Evolutionary conservation across 2,888 invertebrate genomes (phyloP), one percentile per base, ranked within the genome.

Genomic region (Cephus nigrinus): DNA sequence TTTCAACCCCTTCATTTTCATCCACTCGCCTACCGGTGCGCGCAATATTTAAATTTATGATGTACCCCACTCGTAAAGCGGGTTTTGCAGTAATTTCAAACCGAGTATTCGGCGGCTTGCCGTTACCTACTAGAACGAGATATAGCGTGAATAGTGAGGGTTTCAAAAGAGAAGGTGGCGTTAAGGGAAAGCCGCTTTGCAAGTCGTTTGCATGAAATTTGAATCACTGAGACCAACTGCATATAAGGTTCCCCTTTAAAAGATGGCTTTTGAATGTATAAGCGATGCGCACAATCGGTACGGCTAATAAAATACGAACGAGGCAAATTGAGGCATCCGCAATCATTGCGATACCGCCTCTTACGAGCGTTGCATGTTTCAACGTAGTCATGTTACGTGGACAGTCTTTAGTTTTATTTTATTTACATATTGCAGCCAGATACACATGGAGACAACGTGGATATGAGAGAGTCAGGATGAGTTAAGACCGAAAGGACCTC

Each of bases 141-240:
- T 55, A 55, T 55, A 55, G 55, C 55, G 55, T 55, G 55, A 55
- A 55, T 55, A 55, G 55, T 55, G 55, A 23, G 55, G 55, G 55
- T 55, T 55, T 55, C 55, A 55, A 55, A 55, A 55, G 55, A 55
- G 55, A 55, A 55, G 55, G 55, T 55, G 55, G 55, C 23, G 55
- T 23, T 55, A 55, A 23, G 55, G 55, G 55, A 55, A 55, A 55
- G 55, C 69, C 76, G 76, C 80, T 79, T 79, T 79, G 78, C 76
- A 79, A 75, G 69, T 76, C 79, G 84, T 84, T 86, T 83, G 82
- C 85, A 84, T 85, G 82, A 80, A 83, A 85, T 84, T 85, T 84
- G 80, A 85, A 85, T 84, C 82, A 79, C 74, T 80, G 79, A 79
- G 76, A 76, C 68, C 55, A 55, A 55, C 55, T 55, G 55, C 55